Conservation (phyloP, 1,140 invertebrate genomes). For the Oreohelix idahoensis region DNA sequence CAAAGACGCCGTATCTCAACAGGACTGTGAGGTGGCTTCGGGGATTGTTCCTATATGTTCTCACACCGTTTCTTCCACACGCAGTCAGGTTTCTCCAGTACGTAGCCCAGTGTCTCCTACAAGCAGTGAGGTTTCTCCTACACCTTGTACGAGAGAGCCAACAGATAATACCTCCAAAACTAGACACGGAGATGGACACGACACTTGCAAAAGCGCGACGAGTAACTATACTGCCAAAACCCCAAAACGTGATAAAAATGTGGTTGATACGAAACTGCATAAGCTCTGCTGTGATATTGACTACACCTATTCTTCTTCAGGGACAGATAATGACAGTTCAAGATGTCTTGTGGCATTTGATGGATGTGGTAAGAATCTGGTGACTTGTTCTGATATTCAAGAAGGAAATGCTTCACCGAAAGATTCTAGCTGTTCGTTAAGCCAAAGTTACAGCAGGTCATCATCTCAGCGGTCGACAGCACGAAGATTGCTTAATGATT, state of each 20-base stretch:
- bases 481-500: constrained; percentile 11
- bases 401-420: not conserved
- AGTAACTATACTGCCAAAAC: not conserved
- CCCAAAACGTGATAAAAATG: not conserved
- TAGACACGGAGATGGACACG: not conserved
- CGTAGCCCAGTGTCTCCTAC: too few species aligned
- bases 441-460: not conserved
- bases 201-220: not conserved
- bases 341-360: not conserved
- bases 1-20: not conserved
- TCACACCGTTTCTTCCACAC: not conserved
- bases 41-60: not conserved
- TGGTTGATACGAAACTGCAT: not conserved
- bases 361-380: not conserved
- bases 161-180: not conserved
- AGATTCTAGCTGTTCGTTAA: not conserved
- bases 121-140: not conserved
- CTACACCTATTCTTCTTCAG: not conserved
- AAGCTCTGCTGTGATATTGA: not conserved
- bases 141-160: not conserved
- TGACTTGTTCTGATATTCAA: constrained; percentile 1
- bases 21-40: not conserved
- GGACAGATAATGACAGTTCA: not conserved
- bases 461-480: not conserved
- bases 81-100: not conserved